A percentile compares a stretch with the other conserved stretches of the same genome.
phyloP scores from a whole-genome alignment of 2,888 invertebrate genomes.

The Sialis lutaria region DNA sequence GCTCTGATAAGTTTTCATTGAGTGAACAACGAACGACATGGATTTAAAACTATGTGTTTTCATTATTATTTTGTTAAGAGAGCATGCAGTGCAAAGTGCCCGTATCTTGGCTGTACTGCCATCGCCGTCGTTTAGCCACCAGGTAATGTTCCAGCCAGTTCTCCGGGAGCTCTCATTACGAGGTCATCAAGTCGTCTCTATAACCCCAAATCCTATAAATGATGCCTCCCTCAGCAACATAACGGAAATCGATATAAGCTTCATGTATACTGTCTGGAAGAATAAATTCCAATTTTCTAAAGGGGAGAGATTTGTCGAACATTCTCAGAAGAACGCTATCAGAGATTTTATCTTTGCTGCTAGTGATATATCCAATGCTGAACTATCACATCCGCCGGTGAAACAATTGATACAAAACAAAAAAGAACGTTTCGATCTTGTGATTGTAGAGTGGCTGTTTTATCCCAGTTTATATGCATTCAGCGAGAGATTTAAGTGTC shows the following conservation, averaged over 20 bases:
- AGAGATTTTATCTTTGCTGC: background rate
- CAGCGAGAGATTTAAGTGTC: slow-evolving; percentile 1
- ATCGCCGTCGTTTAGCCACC: slow-evolving; percentile 28
- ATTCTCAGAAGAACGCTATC: background rate
- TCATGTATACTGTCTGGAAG: background rate
- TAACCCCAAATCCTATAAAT: slow-evolving; percentile 11
- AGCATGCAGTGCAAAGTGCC: background rate
- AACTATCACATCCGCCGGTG: background rate
- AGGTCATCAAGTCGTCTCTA: slow-evolving; percentile 13
- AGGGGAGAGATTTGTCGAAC: background rate
- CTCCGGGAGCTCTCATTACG: slow-evolving; percentile 22
- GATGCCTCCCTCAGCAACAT: slow-evolving; percentile 1
- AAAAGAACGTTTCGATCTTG: slow-evolving; percentile 1
- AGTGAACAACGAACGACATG: too few species aligned
- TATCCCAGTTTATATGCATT: background rate
- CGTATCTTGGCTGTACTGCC: slow-evolving; percentile 12
- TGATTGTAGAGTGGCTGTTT: slow-evolving; percentile 1
- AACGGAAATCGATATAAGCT: slow-evolving; percentile 6
- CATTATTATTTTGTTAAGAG: too few species aligned
- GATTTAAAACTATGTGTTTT: too few species aligned
- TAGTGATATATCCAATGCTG: background rate
- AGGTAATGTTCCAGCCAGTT: slow-evolving; percentile 24
- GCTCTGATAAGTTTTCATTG: too few species aligned
- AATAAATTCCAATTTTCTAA: background rate
- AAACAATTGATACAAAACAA: background rate